Percentiles rank a stretch among this genome's conserved stretches.
Evolutionary conservation across 2,113 vertebrate species (phyloP).

Genomic region (Carettochelys insculpta): DNA sequence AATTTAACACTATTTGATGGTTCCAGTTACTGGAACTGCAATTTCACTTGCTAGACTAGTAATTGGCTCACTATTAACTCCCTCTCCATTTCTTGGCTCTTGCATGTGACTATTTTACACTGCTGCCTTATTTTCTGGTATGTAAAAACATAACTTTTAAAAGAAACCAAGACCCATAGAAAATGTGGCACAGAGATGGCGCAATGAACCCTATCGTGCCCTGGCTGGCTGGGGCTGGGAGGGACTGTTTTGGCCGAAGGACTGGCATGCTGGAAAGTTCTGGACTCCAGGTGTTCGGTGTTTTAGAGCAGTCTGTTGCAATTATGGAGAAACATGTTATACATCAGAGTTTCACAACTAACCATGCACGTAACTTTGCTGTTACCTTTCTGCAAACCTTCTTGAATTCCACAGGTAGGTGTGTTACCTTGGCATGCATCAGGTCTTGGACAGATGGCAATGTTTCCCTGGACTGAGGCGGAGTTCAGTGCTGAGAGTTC

Average conservation of each 20-base stretch:
- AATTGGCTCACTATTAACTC: background rate
- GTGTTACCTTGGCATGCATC: background rate
- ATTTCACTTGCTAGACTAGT: background rate
- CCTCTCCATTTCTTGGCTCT: background rate
- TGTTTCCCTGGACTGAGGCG: fast-evolving
- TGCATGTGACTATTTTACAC: conserved; percentile 3
- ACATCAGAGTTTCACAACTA: fast-evolving
- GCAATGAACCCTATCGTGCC: background rate
- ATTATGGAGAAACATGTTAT: background rate
- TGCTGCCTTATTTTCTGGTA: background rate
- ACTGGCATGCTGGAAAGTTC: background rate
- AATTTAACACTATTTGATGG: background rate
- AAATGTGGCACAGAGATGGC: background rate
- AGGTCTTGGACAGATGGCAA: background rate
- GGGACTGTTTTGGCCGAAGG: background rate
- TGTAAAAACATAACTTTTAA: background rate
- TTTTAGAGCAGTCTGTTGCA: background rate
- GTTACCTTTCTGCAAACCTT: background rate
- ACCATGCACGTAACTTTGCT: background rate
- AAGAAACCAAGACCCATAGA: background rate
- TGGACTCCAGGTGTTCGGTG: background rate
- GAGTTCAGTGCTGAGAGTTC: fast-evolving
- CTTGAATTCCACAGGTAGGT: background rate
- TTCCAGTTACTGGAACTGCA: background rate
- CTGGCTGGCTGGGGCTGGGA: background rate